These are phyloP conservation scores for Athene noctua DNA, from an alignment of 2,113 vertebrate species.

Conservation along the genomic window DNA sequence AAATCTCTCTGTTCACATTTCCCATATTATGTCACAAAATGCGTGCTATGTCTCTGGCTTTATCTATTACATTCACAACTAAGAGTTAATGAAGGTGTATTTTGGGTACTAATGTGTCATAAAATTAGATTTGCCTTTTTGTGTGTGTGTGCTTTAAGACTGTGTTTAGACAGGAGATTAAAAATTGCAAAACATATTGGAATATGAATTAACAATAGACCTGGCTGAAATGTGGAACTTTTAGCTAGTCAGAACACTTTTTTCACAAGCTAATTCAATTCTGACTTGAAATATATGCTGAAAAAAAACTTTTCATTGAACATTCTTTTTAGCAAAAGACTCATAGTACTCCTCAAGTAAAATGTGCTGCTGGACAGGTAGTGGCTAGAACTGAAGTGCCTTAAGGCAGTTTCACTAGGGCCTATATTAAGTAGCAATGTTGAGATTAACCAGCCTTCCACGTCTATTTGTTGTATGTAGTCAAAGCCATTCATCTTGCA, in stretches of 20 bases:
- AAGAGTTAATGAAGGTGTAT: neutral
- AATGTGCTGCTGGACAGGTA: neutral
- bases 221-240: neutral
- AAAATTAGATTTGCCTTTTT: neutral
- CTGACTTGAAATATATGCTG: neutral
- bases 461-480: accelerated
- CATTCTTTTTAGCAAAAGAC: neutral
- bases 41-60: neutral
- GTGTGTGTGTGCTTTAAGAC: neutral
- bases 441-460: neutral
- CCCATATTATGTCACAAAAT: neutral
- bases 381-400: too few species aligned
- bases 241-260: neutral
- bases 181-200: neutral
- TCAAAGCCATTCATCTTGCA: neutral
- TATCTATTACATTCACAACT: neutral
- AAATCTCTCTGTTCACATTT: neutral
- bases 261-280: neutral
- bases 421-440: neutral
- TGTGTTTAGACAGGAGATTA: neutral
- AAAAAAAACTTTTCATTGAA: neutral
- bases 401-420: neutral
- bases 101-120: neutral
- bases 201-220: neutral
- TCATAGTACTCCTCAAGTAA: neutral